phyloP scores from a whole-genome alignment of 2,888 invertebrate species.

The Rotaria socialis region DNA sequence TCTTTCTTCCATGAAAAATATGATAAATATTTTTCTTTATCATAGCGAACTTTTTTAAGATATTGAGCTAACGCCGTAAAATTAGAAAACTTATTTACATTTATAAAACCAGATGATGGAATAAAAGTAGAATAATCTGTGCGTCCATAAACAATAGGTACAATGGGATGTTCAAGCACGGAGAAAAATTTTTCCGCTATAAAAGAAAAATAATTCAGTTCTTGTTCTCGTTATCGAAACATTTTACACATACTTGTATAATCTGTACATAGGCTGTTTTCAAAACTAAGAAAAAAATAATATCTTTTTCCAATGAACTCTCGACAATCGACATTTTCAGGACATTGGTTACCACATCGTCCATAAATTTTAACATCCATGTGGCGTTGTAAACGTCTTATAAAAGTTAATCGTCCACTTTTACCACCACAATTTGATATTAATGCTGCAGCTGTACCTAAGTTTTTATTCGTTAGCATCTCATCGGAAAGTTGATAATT shows the following conservation, averaged over 20 bases:
- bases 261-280: neutral
- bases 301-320: neutral
- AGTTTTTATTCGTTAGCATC: neutral
- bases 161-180: neutral
- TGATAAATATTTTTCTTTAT: slow-evolving; percentile 8
- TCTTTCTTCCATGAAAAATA: neutral
- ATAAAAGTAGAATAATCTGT: neutral
- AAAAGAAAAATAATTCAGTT: neutral
- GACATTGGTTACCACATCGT: neutral
- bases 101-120: neutral
- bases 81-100: neutral
- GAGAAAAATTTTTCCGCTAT: neutral
- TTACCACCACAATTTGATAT: neutral
- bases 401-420: neutral
- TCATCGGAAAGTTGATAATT: neutral
- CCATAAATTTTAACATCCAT: neutral
- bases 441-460: neutral
- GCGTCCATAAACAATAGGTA: neutral
- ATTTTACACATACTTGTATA: neutral
- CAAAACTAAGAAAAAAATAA: slow-evolving; percentile 2
- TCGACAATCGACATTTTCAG: neutral
- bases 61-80: neutral
- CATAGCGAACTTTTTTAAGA: neutral
- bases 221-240: too few species aligned
- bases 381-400: neutral